Evolutionary conservation across 2,797 vertebrate species (phyloP).

Genomic region (Chiroxiphia lanceolata): DNA sequence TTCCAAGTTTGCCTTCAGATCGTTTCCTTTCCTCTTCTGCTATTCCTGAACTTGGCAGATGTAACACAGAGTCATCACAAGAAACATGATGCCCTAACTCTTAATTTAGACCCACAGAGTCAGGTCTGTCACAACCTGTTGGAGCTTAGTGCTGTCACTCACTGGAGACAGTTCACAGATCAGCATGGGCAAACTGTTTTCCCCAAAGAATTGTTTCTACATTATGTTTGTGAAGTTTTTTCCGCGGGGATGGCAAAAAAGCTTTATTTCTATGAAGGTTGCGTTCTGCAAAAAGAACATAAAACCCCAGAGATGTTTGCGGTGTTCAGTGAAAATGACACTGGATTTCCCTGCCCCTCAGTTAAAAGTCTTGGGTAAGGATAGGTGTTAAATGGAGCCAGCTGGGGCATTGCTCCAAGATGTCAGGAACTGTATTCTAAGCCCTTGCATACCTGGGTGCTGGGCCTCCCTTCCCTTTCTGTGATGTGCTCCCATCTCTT

Average conservation of each 20-base stretch:
- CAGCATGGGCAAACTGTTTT: background rate
- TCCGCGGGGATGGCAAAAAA: background rate
- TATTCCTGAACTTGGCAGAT: constrained; percentile 19
- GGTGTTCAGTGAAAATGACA: background rate
- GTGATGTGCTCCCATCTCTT: background rate
- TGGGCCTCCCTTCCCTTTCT: background rate
- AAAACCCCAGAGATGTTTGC: background rate
- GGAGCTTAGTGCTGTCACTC: background rate
- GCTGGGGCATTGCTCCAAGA: background rate
- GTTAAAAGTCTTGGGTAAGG: background rate
- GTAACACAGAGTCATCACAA: background rate
- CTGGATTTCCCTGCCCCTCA: background rate
- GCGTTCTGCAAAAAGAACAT: background rate
- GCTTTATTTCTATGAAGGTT: background rate
- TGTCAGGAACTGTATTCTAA: background rate
- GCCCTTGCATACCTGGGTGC: background rate
- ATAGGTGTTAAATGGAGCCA: background rate
- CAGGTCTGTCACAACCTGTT: background rate
- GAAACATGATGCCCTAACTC: constrained; percentile 15
- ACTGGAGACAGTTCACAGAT: background rate
- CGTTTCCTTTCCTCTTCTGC: background rate
- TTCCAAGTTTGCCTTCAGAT: background rate
- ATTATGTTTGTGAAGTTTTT: background rate
- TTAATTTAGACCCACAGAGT: constrained; percentile 4
- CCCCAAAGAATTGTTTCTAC: background rate